Conservation (phyloP, 2,888 invertebrate genomes). For the Meiosimyza decipiens region DNA sequence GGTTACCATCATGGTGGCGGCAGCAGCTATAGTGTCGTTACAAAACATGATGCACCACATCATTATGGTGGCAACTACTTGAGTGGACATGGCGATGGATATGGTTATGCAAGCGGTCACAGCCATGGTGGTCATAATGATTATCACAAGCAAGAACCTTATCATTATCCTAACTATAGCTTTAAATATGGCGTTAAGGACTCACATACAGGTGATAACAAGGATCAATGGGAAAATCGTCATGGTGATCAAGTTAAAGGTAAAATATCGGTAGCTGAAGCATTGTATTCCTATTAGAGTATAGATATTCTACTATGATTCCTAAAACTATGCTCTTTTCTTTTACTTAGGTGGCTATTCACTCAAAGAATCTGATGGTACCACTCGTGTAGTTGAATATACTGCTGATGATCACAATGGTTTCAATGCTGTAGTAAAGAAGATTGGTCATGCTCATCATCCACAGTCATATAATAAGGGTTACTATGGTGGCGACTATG, state of each 20-base stretch:
- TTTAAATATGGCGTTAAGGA: slow-evolving; percentile 69
- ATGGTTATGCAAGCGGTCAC: slow-evolving; percentile 45
- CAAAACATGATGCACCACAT: slow-evolving; percentile 57
- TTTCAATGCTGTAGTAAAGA: slow-evolving; percentile 69
- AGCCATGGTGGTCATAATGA: neutral
- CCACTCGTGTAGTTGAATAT: slow-evolving; percentile 69
- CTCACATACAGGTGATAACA: slow-evolving; percentile 68
- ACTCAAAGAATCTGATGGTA: slow-evolving; percentile 68
- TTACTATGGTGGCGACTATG: slow-evolving; percentile 44
- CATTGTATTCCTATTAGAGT: too few species aligned
- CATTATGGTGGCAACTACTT: slow-evolving; percentile 42
- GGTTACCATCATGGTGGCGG: slow-evolving; percentile 51
- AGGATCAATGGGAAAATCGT: slow-evolving; percentile 68
- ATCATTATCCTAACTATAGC: slow-evolving; percentile 67
- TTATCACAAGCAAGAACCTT: slow-evolving; percentile 64
- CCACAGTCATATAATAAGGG: slow-evolving; percentile 57
- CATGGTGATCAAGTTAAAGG: slow-evolving; percentile 69
- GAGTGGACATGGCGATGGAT: slow-evolving; percentile 42
- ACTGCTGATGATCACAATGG: slow-evolving; percentile 68
- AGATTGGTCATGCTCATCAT: slow-evolving; percentile 65
- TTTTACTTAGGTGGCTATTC: slow-evolving; percentile 62
- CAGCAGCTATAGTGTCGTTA: slow-evolving; percentile 56
- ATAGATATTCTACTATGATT: neutral
- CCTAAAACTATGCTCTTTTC: too few species aligned
- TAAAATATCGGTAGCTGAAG: slow-evolving; percentile 29